Evolutionary conservation across 2,113 vertebrate genomes (phyloP).

Genomic region (Sinocyclocheilus anophthalmus): DNA sequence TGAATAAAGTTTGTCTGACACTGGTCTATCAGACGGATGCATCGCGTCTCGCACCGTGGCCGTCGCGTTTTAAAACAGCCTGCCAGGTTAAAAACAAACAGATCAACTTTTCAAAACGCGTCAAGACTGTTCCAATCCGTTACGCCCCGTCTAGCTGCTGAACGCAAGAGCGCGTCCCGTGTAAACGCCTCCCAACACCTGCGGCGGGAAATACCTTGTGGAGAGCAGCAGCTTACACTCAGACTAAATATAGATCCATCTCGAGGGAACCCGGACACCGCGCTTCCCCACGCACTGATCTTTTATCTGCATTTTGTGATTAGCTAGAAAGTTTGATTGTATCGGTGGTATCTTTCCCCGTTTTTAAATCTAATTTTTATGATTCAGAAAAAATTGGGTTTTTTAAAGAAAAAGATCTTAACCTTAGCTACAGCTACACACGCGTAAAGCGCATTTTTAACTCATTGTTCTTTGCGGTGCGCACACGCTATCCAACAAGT

Average conservation of each 20-base stretch:
- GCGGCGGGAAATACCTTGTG: constrained; percentile 31
- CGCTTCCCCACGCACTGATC: neutral
- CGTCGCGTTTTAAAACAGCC: neutral
- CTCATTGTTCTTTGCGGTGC: neutral
- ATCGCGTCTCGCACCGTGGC: no score
- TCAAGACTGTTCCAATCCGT: no score
- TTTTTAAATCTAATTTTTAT: neutral
- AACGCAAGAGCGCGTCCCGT: neutral
- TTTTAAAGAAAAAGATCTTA: neutral
- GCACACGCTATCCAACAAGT: constrained; percentile 19
- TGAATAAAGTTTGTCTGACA: no score
- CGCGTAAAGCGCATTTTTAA: neutral
- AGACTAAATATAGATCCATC: constrained; percentile 18
- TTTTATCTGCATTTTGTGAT: neutral
- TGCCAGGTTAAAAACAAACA: neutral
- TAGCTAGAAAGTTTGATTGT: neutral
- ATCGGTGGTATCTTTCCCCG: neutral
- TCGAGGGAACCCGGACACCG: neutral
- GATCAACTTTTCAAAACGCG: neutral
- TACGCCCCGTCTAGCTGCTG: neutral
- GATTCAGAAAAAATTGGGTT: neutral
- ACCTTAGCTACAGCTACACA: neutral
- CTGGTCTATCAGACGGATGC: no score
- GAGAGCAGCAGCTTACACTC: neutral
- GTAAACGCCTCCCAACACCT: constrained; percentile 14